A percentile compares a stretch with the other conserved stretches of the same genome.
Conservation (phyloP, 2,888 invertebrate genomes). For the Antheraea yamamai region DNA sequence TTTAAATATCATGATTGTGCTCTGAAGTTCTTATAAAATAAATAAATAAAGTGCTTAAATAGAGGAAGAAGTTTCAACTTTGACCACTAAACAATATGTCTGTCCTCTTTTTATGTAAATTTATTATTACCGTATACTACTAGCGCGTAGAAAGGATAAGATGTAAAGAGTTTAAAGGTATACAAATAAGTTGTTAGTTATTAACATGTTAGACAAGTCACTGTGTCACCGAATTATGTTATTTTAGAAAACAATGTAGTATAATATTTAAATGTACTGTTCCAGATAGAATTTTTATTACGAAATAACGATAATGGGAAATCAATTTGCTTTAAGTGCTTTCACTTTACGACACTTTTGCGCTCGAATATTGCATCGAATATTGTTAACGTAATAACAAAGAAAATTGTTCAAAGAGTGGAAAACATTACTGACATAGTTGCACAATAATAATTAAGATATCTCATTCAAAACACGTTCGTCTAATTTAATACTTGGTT, state of each 20-base stretch:
- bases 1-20: no score
- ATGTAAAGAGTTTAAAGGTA: no score
- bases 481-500: not conserved
- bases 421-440: constrained; percentile 37
- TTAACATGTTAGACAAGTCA: no score
- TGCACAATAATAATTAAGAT: constrained; percentile 35
- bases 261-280: not conserved
- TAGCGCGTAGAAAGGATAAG: no score
- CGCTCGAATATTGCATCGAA: constrained; percentile 23
- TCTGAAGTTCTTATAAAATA: no score
- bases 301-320: not conserved
- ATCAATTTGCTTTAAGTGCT: constrained; percentile 13
- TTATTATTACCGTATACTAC: no score
- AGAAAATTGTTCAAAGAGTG: constrained; percentile 33
- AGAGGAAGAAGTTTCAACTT: no score
- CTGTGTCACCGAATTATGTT: not conserved
- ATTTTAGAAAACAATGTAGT: not conserved
- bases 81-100: no score
- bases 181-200: no score
- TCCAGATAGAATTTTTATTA: constrained; percentile 6
- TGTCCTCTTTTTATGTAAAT: no score
- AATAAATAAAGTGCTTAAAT: no score
- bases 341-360: constrained; percentile 17
- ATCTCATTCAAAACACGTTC: constrained; percentile 29
- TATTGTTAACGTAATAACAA: constrained; percentile 36